Base-by-base conservation (phyloP, 2,113 vertebrate genomes). In the Genyomyrus donnyi region DNA sequence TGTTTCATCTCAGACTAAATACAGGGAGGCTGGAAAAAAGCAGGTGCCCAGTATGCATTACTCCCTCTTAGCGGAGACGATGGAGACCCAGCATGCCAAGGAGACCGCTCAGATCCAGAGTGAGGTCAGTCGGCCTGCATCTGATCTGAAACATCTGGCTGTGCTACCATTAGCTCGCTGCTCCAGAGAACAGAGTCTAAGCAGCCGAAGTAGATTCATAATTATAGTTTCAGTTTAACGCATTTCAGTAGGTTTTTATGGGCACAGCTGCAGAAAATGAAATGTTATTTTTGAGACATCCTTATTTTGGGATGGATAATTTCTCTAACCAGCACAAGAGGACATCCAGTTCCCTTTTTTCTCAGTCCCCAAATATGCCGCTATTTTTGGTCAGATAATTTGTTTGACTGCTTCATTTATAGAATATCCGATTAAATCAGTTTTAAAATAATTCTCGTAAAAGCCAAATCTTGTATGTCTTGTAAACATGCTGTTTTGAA, bases 41-140 rank as follows among this genome's bases (percentile, higher is more conserved):
- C 94, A 94, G 53, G 95, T 97, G 90, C 94, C 95, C 66, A 96
- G 95, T 80, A 93, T 94, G 88, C 92, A 96, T 8, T 97, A 97
- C 91, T 95, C 95, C 90, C 94, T 93, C 92, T 96, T 97, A 96
- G 96, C 96, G n/a, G 96, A 96, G 58, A 97, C 97, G 66, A 95
- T 96, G 42, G 96, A 97, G 48, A 98, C 96, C 6, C 97, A 96
- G 3, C 97, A 97, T 42, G 97, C 97, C 0, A 96, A 96, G 95
- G 96, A 97, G 94, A 92, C 97, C 74, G 94, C 96, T 0, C 95
- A 97, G 91, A 95, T 98, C 92, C 98, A 97, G 84, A 90, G 90
- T 4, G 49, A 91, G 56, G 90, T 89, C 45, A 53, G 80, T 35
- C 35, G 31, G 74, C 74, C 74, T 8, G 35, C 74, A 42, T 35